A percentile compares a stretch with the other conserved stretches of the same genome.
Conservation (phyloP, 2,888 invertebrate species). For the Meghimatium bilineatum region DNA sequence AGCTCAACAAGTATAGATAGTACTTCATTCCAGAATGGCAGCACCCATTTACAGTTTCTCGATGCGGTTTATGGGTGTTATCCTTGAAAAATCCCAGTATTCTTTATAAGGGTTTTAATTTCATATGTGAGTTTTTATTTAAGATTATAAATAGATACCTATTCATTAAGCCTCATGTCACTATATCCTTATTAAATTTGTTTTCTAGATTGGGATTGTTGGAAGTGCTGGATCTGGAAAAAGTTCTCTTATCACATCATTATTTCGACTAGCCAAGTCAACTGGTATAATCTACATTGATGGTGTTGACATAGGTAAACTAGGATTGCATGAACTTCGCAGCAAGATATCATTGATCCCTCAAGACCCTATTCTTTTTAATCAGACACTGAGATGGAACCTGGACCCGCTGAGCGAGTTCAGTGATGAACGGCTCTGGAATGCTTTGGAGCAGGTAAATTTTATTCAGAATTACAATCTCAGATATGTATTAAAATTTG, state of each 20-base stretch:
- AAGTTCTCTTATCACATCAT: constrained; percentile 84
- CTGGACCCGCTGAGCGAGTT: constrained; percentile 68
- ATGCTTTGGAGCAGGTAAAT: constrained; percentile 63
- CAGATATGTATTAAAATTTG: neutral
- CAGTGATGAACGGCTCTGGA: constrained; percentile 65
- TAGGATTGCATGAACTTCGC: constrained; percentile 87
- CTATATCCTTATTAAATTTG: neutral
- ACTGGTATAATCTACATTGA: constrained; percentile 90
- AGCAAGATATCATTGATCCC: constrained; percentile 92
- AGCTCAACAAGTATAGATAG: no score
- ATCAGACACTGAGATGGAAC: constrained; percentile 68
- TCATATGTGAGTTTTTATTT: no score
- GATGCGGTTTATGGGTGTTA: no score
- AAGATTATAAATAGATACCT: no score
- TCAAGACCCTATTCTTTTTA: constrained; percentile 79
- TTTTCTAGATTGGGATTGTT: constrained; percentile 83
- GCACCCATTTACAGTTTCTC: no score
- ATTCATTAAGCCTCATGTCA: no score
- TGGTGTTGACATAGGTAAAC: constrained; percentile 79
- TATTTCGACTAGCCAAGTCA: constrained; percentile 88
- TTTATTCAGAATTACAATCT: neutral
- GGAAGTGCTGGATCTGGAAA: constrained; percentile 78
- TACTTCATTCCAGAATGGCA: no score
- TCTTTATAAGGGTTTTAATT: no score
- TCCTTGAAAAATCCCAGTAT: no score